Percentiles rank a stretch among this genome's conserved stretches.
Evolutionary conservation across 2,888 invertebrate species (phyloP).

Genomic region (Pherbina coryleti): DNA sequence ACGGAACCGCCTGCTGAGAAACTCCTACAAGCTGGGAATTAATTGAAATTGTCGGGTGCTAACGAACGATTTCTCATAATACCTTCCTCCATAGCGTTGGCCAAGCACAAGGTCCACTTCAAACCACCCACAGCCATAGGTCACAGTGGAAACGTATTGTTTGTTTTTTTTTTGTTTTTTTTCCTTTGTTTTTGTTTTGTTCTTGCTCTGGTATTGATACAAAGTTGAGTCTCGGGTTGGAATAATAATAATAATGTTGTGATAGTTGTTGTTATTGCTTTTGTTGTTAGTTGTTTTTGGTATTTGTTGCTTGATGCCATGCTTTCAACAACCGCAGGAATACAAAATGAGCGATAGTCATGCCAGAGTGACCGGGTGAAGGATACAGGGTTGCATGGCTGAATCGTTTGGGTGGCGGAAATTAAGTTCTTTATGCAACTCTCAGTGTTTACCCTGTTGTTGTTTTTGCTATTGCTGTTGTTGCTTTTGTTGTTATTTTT

Average conservation of each 20-base stretch:
- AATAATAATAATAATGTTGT: background rate
- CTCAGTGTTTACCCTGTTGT: background rate
- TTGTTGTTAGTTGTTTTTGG: too few species aligned
- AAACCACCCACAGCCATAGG: background rate
- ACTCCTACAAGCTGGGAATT: background rate
- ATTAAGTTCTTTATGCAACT: background rate
- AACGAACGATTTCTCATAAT: background rate
- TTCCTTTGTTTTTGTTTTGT: background rate
- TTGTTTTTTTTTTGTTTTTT: background rate
- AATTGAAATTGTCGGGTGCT: conserved; percentile 8
- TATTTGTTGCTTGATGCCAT: background rate
- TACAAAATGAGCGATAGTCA: too few species aligned
- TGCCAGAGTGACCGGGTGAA: too few species aligned
- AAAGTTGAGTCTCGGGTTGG: too few species aligned
- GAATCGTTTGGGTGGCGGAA: background rate
- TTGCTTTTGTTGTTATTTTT: background rate
- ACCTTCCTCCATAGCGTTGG: background rate
- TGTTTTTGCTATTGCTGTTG: conserved; percentile 2
- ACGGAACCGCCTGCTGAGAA: background rate
- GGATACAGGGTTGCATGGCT: background rate
- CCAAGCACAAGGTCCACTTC: background rate
- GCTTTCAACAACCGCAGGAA: too few species aligned
- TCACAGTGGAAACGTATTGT: background rate
- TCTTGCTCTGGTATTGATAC: background rate
- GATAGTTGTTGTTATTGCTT: background rate